Base-by-base conservation (phyloP, 2,113 vertebrate species). In the Sinocyclocheilus grahami region DNA sequence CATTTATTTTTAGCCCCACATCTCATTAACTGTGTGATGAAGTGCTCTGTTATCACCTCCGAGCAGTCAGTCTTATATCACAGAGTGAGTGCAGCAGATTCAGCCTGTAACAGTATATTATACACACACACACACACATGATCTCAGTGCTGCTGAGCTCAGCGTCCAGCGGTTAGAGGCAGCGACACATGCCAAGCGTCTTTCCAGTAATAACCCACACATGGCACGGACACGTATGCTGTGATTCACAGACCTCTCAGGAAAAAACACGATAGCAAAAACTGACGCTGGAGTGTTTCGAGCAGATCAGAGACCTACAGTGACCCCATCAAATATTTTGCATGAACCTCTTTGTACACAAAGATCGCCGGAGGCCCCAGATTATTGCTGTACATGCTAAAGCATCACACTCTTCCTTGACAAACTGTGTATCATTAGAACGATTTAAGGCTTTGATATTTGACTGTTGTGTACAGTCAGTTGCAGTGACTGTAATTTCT, bases 191-290 rank as follows among this genome's bases (percentile, higher is more conserved):
- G 90, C 87, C 92, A 88, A 91, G 90, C 92, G 90, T 87, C 87
- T 93, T 95, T 94, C 92, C 94, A 94, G 92, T 94, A 94, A 94
- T 92, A 92, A 90, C 91, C 89, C 92, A 92, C 92, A 93, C 90
- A 92, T 92, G 92, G 92, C 89, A 90, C 89, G 88, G 92, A 93
- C 91, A 93, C 86, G 82, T 82, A 77, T 62, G 27, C 83, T 86
- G 63, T 27, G 82, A 53, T 48, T 55, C 60, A 30, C 63, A 67
- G 53, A 67, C 39, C 27, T 12, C n/a, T 12, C 8, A 53, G 1
- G 16, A 71, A 63, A 55, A 27, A 37, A 30, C 11, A 48, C 46
- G 12, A 51, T 48, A 37, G 37, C 30, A 71, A 4, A 48, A 37
- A 20, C 9, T 55, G 9, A 11, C 11, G 42, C 63, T 51, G 27